Evolutionary conservation across 2,888 invertebrate species (phyloP), one percentile per base, ranked within the genome.

Genomic region (Watsonalla cultraria): DNA sequence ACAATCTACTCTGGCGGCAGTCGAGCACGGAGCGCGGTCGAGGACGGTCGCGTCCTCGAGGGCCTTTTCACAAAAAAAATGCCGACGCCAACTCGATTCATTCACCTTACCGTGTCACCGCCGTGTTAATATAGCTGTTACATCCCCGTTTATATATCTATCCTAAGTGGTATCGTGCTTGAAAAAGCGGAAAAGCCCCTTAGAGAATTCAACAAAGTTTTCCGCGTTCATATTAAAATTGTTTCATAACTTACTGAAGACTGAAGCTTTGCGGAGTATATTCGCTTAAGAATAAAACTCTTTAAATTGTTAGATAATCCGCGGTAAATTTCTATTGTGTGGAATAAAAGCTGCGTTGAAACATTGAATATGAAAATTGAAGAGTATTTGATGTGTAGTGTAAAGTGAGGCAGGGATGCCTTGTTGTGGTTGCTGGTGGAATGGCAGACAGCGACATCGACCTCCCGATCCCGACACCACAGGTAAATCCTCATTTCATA

Each of bases 341-440:
- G 5, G 24, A 8, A 7, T 24, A 7, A 15, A 46, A 42, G 11
- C 11, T 42, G 8, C 5, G 8, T 11, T 42, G 7, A 42, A 42
- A 42, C 42, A 42, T 11, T 42, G 11, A 8, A 47, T 42, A 39
- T 51, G 46, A 15, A 42, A 47, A 48, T 54, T 54, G 57, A 51
- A 60, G 51, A 52, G 52, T 54, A 52, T 52, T 56, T 57, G 66
- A 56, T 55, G 47, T 55, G 51, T 60, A 58, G 59, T 64, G 56
- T 62, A 62, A 56, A 60, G 64, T 66, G 68, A 55, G 59, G 59
- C 45, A 61, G 69, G 61, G 35, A 90, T 90, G 90, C 86, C 90
- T 61, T 90, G 90, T 68, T 90, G 90, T 74, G 90, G 90, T 8
- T 90, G 90, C 70, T 90, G 90, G 90, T 90, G 90, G 89, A 89